phyloP scores from a whole-genome alignment of 2,113 vertebrate genomes.

The human region DNA sequence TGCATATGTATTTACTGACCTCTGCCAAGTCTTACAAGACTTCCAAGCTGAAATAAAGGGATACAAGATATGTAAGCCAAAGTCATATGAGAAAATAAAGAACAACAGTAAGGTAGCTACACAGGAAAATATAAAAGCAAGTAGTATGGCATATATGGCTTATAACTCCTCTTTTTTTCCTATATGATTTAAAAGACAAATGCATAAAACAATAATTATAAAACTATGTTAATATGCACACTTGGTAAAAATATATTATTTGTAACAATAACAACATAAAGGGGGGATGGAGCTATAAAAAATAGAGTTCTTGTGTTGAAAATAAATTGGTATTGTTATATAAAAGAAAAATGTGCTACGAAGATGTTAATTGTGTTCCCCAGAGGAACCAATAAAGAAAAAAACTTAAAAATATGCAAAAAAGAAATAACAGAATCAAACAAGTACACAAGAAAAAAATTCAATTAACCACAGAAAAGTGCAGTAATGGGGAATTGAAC shows the following conservation, averaged over 20 bases:
- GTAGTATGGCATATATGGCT: not conserved
- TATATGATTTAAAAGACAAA: slow-evolving; percentile 5
- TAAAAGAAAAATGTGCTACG: not conserved
- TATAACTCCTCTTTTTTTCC: not conserved
- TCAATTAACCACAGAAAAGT: not conserved
- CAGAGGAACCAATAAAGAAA: not conserved
- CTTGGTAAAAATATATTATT: not conserved
- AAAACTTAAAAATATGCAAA: not conserved
- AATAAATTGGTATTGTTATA: not conserved
- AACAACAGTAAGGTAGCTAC: not conserved
- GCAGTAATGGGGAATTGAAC: not conserved
- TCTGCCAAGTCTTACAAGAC: not conserved
- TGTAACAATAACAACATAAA: slow-evolving; percentile 20
- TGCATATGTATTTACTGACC: not conserved
- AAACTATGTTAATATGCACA: not conserved
- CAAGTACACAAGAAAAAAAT: not conserved
- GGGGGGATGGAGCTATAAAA: not conserved
- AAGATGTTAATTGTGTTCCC: not conserved
- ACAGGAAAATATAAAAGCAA: not conserved
- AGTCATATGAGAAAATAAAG: slow-evolving; percentile 16
- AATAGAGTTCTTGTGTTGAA: not conserved
- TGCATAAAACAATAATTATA: not conserved
- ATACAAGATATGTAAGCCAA: not conserved
- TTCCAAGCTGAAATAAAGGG: slow-evolving; percentile 20
- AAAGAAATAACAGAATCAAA: not conserved